phyloP scores from a whole-genome alignment of 92 coral and sea anemone species.

The Scolanthus callimorphus region DNA sequence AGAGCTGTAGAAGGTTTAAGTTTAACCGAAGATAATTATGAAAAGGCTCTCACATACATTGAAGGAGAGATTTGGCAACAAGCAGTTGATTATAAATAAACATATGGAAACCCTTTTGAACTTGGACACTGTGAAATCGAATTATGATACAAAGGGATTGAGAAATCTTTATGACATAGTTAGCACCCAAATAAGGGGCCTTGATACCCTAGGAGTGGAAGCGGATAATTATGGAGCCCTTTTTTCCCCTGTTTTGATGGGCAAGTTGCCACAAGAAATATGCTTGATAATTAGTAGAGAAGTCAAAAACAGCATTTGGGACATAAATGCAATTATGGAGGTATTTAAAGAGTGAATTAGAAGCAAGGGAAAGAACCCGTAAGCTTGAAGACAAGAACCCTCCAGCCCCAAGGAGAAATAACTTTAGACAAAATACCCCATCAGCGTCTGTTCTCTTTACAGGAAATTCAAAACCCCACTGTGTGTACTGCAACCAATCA shows the following conservation, averaged over 20 bases:
- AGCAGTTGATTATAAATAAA: conserved; percentile 44
- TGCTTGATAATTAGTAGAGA: conserved; percentile 22
- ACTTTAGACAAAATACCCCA: neutral
- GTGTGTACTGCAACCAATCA: conserved; percentile 25
- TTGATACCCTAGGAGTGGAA: conserved; percentile 36
- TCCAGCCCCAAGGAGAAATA: no score
- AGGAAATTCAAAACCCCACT: conserved; percentile 4
- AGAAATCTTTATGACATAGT: conserved; percentile 32
- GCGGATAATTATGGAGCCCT: conserved; percentile 33
- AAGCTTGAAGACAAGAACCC: neutral
- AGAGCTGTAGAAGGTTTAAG: conserved; percentile 43
- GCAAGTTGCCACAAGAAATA: conserved; percentile 27
- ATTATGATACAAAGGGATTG: conserved; percentile 18
- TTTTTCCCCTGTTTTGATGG: conserved; percentile 33
- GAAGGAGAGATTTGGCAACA: conserved; percentile 35
- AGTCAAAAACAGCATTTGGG: conserved; percentile 27
- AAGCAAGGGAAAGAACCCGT: conserved; percentile 42
- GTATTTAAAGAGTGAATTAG: conserved; percentile 15
- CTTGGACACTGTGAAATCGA: conserved; percentile 20
- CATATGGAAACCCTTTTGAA: conserved; percentile 51
- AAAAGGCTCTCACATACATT: conserved; percentile 42
- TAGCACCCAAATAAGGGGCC: conserved; percentile 38
- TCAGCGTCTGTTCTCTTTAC: no score
- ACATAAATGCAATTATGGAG: conserved; percentile 16
- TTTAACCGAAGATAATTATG: conserved; percentile 42